Percentiles rank a stretch among this genome's conserved stretches.
Evolutionary conservation across 2,888 invertebrate genomes (phyloP).

Genomic region (Macrophya alboannulata): DNA sequence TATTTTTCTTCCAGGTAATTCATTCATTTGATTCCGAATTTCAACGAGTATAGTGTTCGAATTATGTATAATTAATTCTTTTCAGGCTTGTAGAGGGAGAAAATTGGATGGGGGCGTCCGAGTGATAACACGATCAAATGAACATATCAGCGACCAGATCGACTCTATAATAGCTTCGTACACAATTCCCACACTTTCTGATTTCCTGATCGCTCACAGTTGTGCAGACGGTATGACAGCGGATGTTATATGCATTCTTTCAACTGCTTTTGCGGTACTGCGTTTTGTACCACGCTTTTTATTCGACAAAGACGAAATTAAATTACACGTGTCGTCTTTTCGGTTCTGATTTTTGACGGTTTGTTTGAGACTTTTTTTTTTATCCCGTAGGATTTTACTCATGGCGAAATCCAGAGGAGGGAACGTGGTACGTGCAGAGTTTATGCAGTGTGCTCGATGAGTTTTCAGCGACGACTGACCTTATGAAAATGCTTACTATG

Average conservation of each 20-base stretch:
- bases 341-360: not conserved
- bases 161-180: slow-evolving; percentile 74
- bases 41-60: no score
- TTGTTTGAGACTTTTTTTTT: slow-evolving; percentile 54
- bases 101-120: slow-evolving; percentile 78
- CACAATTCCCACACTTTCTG: slow-evolving; percentile 82
- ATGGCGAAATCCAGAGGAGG: slow-evolving; percentile 81
- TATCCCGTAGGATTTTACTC: slow-evolving; percentile 81
- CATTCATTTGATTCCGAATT: not conserved
- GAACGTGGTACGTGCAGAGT: slow-evolving; percentile 84
- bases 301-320: not conserved
- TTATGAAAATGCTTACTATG: slow-evolving; percentile 82
- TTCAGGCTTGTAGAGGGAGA: slow-evolving; percentile 81
- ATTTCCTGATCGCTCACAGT: slow-evolving; percentile 83
- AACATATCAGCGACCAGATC: slow-evolving; percentile 73
- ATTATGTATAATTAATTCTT: not conserved
- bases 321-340: not conserved
- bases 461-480: slow-evolving; percentile 79
- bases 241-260: not conserved
- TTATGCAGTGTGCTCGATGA: slow-evolving; percentile 80
- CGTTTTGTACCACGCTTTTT: not conserved
- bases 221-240: slow-evolving; percentile 81
- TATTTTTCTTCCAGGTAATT: slow-evolving; percentile 84
- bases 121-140: slow-evolving; percentile 67
- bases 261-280: not conserved